Base-by-base conservation (phyloP, 2,888 invertebrate genomes). In the Chrysolina americana region DNA sequence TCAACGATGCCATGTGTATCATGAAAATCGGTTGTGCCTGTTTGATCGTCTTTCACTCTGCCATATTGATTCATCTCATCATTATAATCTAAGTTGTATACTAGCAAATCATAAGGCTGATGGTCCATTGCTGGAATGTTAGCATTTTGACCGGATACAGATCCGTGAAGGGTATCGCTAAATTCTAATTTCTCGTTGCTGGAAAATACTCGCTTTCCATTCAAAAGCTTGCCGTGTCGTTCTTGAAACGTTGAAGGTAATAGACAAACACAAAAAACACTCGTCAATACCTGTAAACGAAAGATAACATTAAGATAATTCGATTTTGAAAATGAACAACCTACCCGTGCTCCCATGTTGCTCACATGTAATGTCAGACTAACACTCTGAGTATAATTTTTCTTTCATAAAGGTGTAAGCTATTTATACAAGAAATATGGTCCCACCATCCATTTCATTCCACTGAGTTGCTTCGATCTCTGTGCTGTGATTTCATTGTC, bases 301-400 rank as follows among this genome's bases (percentile, higher is more conserved):
- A 15, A 36, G 11, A n/a, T 36, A 6, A 11, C 1, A 21, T 44
- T 44, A 21, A 21, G 13, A 5, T 21, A 53, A 11, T 53, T 0
- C 11, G 13, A 10, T 23, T 2, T 11, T 5, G 5, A 53, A 53
- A 23, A 21, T 13, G 3, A 75, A 71, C 71, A 78, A 75, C 78
- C 77, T 75, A 81, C 81, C 80, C 72, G 73, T 71, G 73, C 80
- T 80, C 76, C 81, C 81, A 81, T 81, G 80, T 77, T 79, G 79
- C 75, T 73, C 53, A 56, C 74, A 74, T 72, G 13, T 44, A 17
- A 36, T 71, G 59, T 70, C 73, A 76, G 71, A 75, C 70, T 65
- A 78, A 74, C 78, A 81, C 76, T 79, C 80, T 77, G 79, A 81
- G 79, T 21, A 53, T 53, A 78, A 76, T 79, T 77, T 66, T 73